Percentiles rank a stretch among this genome's conserved stretches.
Conservation (phyloP, 1,140 invertebrate species). For the Plutomurus gul region DNA sequence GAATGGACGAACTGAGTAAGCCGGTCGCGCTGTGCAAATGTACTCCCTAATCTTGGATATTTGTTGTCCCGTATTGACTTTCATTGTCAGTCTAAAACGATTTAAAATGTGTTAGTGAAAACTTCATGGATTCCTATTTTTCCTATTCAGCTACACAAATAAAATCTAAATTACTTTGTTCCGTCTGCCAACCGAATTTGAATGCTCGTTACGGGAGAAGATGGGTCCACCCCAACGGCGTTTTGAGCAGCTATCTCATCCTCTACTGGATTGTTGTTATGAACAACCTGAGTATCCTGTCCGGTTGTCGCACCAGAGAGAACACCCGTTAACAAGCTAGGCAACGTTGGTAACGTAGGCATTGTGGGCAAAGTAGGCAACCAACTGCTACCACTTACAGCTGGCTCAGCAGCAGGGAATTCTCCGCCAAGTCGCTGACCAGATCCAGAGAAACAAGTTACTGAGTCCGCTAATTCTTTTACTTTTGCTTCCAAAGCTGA, state of each 20-base stretch:
- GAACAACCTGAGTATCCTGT: background rate
- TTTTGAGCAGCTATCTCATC: slow-evolving; percentile 68
- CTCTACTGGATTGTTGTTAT: slow-evolving; percentile 59
- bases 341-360: background rate
- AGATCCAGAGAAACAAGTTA: background rate
- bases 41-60: slow-evolving; percentile 58
- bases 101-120: background rate
- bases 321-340: background rate
- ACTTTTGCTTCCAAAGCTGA: background rate
- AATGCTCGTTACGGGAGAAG: slow-evolving; percentile 76
- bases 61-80: slow-evolving; percentile 49
- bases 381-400: background rate
- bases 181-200: slow-evolving; percentile 93
- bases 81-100: background rate
- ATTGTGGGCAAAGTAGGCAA: background rate
- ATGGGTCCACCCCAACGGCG: slow-evolving; percentile 69
- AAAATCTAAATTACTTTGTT: slow-evolving; percentile 57
- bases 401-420: background rate
- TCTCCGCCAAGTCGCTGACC: background rate
- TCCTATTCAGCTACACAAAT: background rate
- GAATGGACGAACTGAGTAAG: slow-evolving; percentile 75
- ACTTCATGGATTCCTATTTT: no score
- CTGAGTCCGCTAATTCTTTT: background rate
- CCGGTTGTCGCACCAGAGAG: background rate
- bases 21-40: slow-evolving; percentile 67